These are phyloP conservation scores for Takifugu bimaculatus DNA, from an alignment of 2,113 vertebrate species.

Conservation along the genomic window DNA sequence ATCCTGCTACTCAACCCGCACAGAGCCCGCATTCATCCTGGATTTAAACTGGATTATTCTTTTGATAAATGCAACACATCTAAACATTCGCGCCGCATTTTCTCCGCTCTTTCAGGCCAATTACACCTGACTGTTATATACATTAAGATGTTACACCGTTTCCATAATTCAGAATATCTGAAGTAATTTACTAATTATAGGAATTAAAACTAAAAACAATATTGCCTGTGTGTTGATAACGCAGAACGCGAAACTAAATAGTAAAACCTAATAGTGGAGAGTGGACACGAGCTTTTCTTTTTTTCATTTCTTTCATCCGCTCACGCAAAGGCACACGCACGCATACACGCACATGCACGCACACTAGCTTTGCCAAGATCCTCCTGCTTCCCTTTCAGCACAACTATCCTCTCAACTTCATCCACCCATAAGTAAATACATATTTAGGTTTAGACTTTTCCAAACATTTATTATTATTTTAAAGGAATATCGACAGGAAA, in stretches of 20 bases:
- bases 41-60: constrained; percentile 68
- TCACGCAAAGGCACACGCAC: constrained; percentile 17
- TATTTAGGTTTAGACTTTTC: not conserved
- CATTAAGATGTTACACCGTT: no score
- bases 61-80: constrained; percentile 46
- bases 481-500: no score
- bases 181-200: not conserved
- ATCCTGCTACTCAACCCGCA: constrained; percentile 67
- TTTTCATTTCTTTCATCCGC: not conserved
- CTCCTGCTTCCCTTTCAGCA: constrained; percentile 71
- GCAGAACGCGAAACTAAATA: not conserved
- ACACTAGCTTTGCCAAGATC: constrained; percentile 50
- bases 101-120: constrained; percentile 38
- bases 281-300: not conserved
- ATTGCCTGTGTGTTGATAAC: not conserved
- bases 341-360: constrained; percentile 16
- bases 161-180: no score
- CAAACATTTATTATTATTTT: not conserved
- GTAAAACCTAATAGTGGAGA: not conserved
- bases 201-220: not conserved
- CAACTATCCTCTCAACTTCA: constrained; percentile 37
- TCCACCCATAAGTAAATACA: not conserved
- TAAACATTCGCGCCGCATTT: constrained; percentile 10
- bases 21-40: constrained; percentile 33
- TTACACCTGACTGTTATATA: constrained; percentile 24